Percentiles rank a stretch among this genome's conserved stretches.
Conservation (phyloP, 2,113 vertebrate genomes). For the Haplochromis burtoni region DNA sequence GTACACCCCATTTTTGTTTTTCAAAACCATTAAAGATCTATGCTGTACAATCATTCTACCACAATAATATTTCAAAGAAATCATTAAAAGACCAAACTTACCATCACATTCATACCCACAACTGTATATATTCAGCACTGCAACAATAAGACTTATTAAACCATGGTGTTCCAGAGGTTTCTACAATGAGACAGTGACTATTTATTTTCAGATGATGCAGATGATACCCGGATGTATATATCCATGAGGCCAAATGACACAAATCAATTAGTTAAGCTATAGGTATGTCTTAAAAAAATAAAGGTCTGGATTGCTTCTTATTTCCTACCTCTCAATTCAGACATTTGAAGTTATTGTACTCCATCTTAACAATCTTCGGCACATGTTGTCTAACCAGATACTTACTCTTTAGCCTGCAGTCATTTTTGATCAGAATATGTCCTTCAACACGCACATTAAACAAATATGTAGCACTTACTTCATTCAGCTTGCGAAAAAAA, state of each 20-base stretch:
- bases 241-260: not conserved
- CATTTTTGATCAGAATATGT: not conserved
- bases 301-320: not conserved
- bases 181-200: not conserved
- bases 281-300: not conserved
- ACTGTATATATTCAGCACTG: not conserved
- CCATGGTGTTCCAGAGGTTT: not conserved
- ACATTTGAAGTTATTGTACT: not conserved
- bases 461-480: not conserved
- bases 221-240: not conserved
- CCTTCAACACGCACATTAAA: not conserved
- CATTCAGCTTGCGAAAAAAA: not conserved
- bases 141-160: not conserved
- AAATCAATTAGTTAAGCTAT: not conserved
- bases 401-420: not conserved
- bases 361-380: not conserved
- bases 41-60: not conserved
- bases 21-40: not conserved
- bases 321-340: not conserved
- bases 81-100: not conserved
- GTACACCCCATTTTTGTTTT: not conserved
- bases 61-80: not conserved
- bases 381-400: not conserved
- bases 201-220: not conserved
- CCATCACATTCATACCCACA: not conserved